These are phyloP conservation scores for Parthenolecanium corni DNA, from an alignment of 2,888 invertebrate genomes.

Conservation along the genomic window DNA sequence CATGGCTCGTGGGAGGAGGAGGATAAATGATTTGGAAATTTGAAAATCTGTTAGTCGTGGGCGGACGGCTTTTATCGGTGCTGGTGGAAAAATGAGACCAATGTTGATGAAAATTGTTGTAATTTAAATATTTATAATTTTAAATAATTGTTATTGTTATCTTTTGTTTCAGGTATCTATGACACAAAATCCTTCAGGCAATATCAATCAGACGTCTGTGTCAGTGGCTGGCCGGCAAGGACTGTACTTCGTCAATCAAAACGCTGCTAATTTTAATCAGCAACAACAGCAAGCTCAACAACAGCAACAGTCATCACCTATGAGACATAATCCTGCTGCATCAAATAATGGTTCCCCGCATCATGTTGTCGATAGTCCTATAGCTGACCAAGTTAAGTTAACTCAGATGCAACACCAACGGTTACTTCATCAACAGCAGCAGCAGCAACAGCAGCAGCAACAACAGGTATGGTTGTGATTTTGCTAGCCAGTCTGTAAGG, in stretches of 20 bases:
- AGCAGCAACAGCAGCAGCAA: not conserved
- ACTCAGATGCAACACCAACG: not conserved
- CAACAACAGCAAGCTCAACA: not conserved
- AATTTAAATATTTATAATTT: no score
- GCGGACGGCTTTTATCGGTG: no score
- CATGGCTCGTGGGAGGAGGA: no score
- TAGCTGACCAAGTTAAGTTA: not conserved
- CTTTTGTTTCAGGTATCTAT: constrained; percentile 63
- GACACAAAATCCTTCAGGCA: constrained; percentile 49
- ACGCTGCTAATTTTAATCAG: constrained; percentile 3
- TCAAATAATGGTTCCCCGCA: no score
- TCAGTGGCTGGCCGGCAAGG: constrained; percentile 77
- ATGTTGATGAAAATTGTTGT: no score
- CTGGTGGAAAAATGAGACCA: no score
- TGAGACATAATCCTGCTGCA: no score
- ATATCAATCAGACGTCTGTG: constrained; percentile 64
- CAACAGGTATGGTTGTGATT: not conserved
- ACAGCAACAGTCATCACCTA: no score
- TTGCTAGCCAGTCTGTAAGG: no score
- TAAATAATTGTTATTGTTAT: no score
- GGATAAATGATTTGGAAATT: no score
- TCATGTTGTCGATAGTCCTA: not conserved
- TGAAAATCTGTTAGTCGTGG: no score
- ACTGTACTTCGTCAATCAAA: constrained; percentile 47
- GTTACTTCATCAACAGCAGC: not conserved